Percentiles rank a stretch among this genome's conserved stretches.
Conservation (phyloP, 2,797 vertebrate species). For the Danio kyathit region DNA sequence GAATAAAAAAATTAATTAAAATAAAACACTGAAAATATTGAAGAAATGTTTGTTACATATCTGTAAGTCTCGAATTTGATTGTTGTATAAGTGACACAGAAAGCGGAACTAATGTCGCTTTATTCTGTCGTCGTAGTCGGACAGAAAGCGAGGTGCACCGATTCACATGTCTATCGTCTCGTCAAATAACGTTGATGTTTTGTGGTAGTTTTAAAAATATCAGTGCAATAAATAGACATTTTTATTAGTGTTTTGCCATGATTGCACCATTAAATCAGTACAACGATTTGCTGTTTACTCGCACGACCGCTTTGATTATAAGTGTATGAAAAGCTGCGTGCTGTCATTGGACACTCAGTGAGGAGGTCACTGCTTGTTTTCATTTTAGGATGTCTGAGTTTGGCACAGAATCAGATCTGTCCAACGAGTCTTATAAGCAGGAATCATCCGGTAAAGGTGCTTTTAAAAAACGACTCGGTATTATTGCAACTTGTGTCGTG, state of each 20-base stretch:
- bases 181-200: neutral
- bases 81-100: neutral
- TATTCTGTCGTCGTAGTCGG: neutral
- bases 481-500: constrained; percentile 78
- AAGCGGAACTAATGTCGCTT: constrained; percentile 23
- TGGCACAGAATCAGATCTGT: neutral
- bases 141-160: neutral
- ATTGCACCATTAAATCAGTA: neutral
- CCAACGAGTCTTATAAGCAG: neutral
- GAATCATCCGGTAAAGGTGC: fast-evolving
- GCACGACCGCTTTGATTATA: neutral
- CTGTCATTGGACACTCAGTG: neutral
- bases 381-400: constrained; percentile 38
- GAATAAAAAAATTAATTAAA: neutral
- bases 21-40: neutral
- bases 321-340: neutral
- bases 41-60: neutral
- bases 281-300: neutral
- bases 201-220: neutral
- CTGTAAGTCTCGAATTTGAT: neutral
- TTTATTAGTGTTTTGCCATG: neutral
- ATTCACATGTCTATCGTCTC: neutral
- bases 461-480: constrained; percentile 73
- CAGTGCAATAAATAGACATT: neutral
- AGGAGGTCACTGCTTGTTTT: neutral